Percentiles rank a stretch among this genome's conserved stretches.
These are phyloP conservation scores for Microvelia longipes DNA, from an alignment of 1,140 invertebrate genomes.

Conservation along the genomic window DNA sequence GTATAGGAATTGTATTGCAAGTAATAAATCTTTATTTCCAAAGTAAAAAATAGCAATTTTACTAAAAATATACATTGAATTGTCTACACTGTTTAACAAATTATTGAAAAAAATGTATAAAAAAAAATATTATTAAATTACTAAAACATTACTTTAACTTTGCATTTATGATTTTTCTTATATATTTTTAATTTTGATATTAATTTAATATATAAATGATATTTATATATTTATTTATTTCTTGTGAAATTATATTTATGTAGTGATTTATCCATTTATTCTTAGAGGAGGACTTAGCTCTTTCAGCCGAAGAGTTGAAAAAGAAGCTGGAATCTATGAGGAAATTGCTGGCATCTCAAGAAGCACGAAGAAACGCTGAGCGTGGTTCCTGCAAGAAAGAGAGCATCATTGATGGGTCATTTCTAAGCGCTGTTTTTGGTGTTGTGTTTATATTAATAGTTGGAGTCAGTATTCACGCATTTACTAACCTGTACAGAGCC, in stretches of 20 bases:
- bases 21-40: too few species aligned
- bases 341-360: constrained; percentile 55
- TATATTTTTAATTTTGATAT: neutral
- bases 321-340: constrained; percentile 61
- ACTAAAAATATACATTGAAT: too few species aligned
- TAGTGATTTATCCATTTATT: too few species aligned
- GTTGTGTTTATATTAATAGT: constrained; percentile 58
- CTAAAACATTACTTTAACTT: neutral
- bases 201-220: neutral
- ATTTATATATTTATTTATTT: neutral
- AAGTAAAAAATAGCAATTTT: too few species aligned
- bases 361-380: constrained; percentile 25
- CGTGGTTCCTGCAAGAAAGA: constrained; percentile 30
- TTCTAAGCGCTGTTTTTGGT: constrained; percentile 60
- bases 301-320: constrained; percentile 57
- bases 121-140: too few species aligned
- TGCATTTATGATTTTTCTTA: neutral
- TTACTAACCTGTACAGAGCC: constrained; percentile 64
- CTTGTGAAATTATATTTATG: too few species aligned
- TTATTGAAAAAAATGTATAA: too few species aligned
- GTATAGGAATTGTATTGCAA: too few species aligned
- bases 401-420: constrained; percentile 60
- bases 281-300: constrained; percentile 4
- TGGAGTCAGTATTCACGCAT: constrained; percentile 62
- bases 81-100: too few species aligned